Evolutionary conservation across 2,113 vertebrate species (phyloP).

Genomic region (Thermophis baileyi): DNA sequence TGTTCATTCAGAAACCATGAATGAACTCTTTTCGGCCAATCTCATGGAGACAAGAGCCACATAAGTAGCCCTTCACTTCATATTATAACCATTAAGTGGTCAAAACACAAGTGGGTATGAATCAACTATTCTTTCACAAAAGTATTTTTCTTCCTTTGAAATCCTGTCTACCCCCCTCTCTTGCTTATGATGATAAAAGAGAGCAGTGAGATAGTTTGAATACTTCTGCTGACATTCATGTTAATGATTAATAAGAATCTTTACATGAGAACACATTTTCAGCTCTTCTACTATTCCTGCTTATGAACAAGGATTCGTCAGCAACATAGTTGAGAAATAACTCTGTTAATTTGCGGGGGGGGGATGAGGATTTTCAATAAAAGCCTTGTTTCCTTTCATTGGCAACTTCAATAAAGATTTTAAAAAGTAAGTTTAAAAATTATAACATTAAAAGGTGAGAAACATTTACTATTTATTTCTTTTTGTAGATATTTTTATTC

Average conservation of each 20-base stretch:
- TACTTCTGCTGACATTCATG: not conserved
- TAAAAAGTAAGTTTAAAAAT: not conserved
- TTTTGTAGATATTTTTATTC: no score
- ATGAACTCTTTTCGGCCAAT: not conserved
- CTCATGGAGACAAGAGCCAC: not conserved
- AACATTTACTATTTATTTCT: not conserved
- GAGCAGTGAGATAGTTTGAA: not conserved
- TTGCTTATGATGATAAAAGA: not conserved
- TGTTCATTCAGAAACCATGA: not conserved
- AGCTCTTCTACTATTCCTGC: not conserved
- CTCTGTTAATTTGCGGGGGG: not conserved
- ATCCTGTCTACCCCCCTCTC: not conserved
- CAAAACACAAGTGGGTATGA: not conserved
- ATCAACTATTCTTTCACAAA: not conserved
- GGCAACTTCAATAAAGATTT: not conserved
- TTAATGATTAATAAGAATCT: not conserved
- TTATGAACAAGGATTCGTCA: not conserved
- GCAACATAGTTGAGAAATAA: not conserved
- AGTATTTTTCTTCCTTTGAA: not conserved
- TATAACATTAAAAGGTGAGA: not conserved
- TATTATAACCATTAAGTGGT: not conserved
- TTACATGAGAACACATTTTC: not conserved
- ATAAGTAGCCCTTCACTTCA: not conserved
- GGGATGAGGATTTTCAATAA: constrained; percentile 41
- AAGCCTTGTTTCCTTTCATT: not conserved